phyloP scores from a whole-genome alignment of 2,113 vertebrate species.

The Odocoileus virginianus region DNA sequence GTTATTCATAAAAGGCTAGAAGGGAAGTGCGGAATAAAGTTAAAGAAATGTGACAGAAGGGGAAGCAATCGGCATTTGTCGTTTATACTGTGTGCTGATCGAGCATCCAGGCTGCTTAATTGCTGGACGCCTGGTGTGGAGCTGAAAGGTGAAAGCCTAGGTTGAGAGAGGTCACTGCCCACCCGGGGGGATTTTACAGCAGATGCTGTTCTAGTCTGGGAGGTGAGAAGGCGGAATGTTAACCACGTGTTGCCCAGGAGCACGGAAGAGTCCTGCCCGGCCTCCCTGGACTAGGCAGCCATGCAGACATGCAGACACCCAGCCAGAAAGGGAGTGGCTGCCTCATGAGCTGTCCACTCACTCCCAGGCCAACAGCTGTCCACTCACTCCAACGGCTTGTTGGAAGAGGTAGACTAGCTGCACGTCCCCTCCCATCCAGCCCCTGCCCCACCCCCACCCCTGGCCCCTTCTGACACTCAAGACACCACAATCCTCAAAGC shows the following conservation, averaged over 20 bases:
- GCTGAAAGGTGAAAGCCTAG: neutral
- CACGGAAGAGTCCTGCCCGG: neutral
- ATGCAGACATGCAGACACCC: neutral
- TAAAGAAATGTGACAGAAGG: neutral
- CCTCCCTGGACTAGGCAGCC: neutral
- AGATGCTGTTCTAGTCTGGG: neutral
- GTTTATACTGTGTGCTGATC: neutral
- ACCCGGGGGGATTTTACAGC: neutral
- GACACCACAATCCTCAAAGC: fast-evolving
- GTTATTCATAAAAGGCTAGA: neutral
- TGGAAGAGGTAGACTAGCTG: too few species aligned
- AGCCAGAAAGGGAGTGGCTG: neutral
- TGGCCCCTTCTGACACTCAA: neutral
- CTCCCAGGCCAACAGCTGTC: neutral
- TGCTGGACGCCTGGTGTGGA: neutral
- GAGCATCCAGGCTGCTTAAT: neutral
- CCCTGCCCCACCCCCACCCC: neutral
- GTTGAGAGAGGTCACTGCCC: neutral
- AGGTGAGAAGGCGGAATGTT: neutral
- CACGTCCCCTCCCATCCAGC: neutral
- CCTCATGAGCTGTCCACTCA: neutral
- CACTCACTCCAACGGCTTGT: neutral
- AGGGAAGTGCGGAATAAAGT: too few species aligned
- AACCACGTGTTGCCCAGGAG: neutral
- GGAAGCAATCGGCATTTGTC: neutral